These are phyloP conservation scores for Laticauda laticaudata DNA, from an alignment of 2,113 vertebrate genomes.

Conservation along the genomic window DNA sequence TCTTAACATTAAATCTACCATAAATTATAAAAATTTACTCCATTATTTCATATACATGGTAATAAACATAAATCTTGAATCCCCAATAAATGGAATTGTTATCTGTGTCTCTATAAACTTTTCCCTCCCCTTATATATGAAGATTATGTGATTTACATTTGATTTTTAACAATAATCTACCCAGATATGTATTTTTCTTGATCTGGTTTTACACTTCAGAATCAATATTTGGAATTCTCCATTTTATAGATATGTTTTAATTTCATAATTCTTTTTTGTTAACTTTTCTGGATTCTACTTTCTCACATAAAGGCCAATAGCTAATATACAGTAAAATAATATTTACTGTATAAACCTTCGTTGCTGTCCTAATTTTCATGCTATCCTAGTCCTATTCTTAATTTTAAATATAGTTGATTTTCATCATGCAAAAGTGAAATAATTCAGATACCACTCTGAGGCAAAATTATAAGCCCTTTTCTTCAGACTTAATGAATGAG, in stretches of 20 bases:
- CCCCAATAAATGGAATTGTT: no score
- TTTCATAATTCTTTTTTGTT: background rate
- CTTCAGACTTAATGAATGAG: background rate
- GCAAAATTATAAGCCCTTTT: background rate
- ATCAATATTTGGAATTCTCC: background rate
- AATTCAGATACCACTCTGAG: background rate
- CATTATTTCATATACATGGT: background rate
- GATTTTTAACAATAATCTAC: background rate
- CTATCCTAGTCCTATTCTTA: background rate
- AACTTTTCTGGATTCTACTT: background rate
- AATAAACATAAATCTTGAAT: background rate
- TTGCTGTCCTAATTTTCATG: background rate
- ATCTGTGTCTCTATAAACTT: no score
- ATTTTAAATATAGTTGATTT: background rate
- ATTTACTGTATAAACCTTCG: background rate
- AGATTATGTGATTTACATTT: background rate
- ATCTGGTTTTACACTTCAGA: background rate
- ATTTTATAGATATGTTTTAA: background rate
- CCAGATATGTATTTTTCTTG: background rate
- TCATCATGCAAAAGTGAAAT: background rate
- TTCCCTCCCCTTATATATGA: background rate
- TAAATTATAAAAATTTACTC: no score
- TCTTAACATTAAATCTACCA: no score
- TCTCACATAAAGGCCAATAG: background rate
- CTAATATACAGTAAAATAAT: background rate